These are phyloP conservation scores for Columba livia DNA, from an alignment of 2,113 vertebrate genomes.

Conservation along the genomic window DNA sequence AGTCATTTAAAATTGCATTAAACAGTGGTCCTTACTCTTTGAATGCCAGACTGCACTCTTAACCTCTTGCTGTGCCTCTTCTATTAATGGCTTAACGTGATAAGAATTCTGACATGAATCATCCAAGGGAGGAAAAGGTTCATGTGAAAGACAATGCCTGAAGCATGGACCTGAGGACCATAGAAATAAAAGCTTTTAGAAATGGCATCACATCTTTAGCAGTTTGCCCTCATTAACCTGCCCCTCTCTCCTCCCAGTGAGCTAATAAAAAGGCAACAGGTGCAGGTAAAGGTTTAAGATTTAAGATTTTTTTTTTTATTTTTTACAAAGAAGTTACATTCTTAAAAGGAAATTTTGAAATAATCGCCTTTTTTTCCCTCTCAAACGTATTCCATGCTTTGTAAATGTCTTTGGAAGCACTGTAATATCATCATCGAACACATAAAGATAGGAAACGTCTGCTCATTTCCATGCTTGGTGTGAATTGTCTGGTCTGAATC, in stretches of 20 bases:
- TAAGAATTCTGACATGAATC: background rate
- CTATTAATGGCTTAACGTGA: background rate
- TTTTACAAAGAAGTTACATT: background rate
- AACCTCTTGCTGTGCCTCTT: background rate
- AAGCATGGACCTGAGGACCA: background rate
- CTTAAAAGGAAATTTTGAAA: background rate
- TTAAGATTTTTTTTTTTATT: background rate
- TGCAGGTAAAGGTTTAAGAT: background rate
- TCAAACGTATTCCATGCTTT: background rate
- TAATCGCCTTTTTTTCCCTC: background rate
- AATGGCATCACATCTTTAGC: background rate
- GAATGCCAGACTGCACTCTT: background rate
- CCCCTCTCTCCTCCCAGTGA: rapidly evolving
- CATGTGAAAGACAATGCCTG: background rate
- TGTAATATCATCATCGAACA: background rate
- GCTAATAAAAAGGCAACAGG: background rate
- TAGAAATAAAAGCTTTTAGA: background rate
- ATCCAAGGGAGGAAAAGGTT: background rate
- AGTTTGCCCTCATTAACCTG: background rate
- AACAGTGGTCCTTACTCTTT: background rate
- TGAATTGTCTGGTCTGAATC: background rate
- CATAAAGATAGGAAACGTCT: background rate
- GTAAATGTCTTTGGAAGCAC: background rate
- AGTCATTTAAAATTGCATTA: background rate
- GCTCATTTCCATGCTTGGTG: background rate